Percentiles rank a stretch among this genome's conserved stretches.
Evolutionary conservation across 2,797 vertebrate genomes (phyloP).

Genomic region (Myotis planiceps): DNA sequence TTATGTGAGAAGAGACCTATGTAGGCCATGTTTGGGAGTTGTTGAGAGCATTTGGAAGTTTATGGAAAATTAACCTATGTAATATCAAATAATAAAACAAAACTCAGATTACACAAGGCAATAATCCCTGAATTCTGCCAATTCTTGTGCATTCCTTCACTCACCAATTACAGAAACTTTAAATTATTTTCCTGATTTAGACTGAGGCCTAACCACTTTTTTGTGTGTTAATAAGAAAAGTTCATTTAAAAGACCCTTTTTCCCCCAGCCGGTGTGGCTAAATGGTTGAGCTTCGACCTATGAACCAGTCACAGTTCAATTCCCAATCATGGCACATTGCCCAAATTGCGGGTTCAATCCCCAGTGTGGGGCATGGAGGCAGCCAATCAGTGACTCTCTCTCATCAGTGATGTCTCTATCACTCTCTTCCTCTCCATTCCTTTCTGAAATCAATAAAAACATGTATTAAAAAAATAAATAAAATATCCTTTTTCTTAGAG

Average conservation of each 20-base stretch:
- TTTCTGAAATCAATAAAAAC: not conserved
- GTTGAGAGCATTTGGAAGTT: not conserved
- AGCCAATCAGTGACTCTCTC: not conserved
- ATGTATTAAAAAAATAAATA: not conserved
- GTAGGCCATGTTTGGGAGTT: not conserved
- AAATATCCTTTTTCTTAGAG: not conserved
- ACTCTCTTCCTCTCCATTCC: too few species aligned
- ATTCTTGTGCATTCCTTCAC: not conserved
- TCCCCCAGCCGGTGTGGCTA: not conserved
- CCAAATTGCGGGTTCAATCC: not conserved
- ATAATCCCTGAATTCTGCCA: not conserved
- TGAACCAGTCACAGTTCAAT: not conserved
- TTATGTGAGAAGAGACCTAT: not conserved
- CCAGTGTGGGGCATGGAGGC: not conserved
- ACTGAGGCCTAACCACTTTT: not conserved
- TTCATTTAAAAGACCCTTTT: not conserved
- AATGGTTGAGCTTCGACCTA: not conserved
- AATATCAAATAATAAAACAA: constrained; percentile 1
- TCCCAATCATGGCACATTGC: not conserved
- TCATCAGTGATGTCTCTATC: too few species aligned
- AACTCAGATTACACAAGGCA: not conserved
- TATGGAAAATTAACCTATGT: not conserved
- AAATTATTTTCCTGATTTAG: not conserved
- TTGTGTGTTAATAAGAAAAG: not conserved
- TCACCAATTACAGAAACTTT: not conserved